A percentile compares a stretch with the other conserved stretches of the same genome.
Evolutionary conservation across 2,113 vertebrate genomes (phyloP).

Genomic region (Solea solea): DNA sequence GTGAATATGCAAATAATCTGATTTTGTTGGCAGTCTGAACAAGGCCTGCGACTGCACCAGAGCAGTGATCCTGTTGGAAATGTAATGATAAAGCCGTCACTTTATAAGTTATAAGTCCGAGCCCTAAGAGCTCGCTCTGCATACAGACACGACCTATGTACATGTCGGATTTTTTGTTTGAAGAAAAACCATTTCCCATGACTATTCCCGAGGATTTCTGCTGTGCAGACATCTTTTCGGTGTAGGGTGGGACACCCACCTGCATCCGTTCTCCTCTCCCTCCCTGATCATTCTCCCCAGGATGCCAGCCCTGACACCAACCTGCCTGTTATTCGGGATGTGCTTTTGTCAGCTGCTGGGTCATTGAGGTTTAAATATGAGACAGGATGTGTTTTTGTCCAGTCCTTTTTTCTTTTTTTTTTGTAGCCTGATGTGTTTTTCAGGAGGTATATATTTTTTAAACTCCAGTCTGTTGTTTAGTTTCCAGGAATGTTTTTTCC

Average conservation of each 20-base stretch:
- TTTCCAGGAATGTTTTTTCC: constrained; percentile 23
- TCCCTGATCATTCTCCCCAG: constrained; percentile 47
- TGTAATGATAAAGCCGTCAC: constrained; percentile 5
- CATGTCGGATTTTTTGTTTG: constrained; percentile 6
- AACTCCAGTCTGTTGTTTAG: constrained; percentile 18
- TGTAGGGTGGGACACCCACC: constrained; percentile 50
- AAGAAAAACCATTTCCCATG: constrained; percentile 42
- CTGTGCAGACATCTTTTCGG: constrained; percentile 53
- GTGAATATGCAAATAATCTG: too few relatives aligned
- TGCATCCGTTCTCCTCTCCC: constrained; percentile 49
- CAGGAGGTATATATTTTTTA: constrained; percentile 23
- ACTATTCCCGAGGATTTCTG: constrained; percentile 64
- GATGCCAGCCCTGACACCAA: constrained; percentile 65
- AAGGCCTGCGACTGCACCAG: not conserved
- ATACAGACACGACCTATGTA: not conserved
- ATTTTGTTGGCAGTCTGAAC: too few relatives aligned
- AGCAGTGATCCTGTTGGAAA: not conserved
- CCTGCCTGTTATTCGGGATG: constrained; percentile 50
- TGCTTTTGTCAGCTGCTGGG: constrained; percentile 44
- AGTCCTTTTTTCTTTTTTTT: constrained; percentile 22
- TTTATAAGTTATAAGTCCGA: constrained; percentile 7
- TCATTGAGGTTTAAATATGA: constrained; percentile 42
- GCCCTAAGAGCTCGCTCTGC: too few relatives aligned
- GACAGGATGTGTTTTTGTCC: constrained; percentile 67
- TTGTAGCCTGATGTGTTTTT: constrained; percentile 41